Evolutionary conservation across 2,113 vertebrate genomes (phyloP).

Genomic region (Cathartes aura): DNA sequence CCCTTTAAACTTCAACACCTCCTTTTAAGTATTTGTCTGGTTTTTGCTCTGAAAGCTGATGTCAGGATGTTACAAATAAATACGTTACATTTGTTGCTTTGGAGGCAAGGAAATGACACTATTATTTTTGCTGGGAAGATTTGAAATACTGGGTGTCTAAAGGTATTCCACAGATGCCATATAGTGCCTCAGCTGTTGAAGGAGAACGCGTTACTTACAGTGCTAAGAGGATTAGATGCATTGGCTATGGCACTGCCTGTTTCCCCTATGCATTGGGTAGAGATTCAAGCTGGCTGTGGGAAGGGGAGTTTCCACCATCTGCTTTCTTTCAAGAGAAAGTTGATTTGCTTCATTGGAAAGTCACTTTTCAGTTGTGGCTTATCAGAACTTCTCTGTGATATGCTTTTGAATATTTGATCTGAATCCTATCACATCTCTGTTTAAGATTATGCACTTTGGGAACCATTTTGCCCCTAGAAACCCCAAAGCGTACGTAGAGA

Average conservation of each 20-base stretch:
- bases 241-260: neutral
- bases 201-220: neutral
- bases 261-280: neutral
- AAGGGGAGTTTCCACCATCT: neutral
- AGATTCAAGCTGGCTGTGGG: neutral
- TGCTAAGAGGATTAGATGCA: neutral
- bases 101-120: neutral
- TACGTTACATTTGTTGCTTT: neutral
- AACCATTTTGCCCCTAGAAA: neutral
- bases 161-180: neutral
- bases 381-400: neutral
- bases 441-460: neutral
- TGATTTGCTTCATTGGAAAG: neutral
- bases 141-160: conserved; percentile 17
- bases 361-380: neutral
- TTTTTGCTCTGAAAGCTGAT: neutral
- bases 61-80: neutral
- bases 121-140: neutral
- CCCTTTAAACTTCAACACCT: neutral
- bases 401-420: neutral
- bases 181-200: neutral
- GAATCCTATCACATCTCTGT: neutral
- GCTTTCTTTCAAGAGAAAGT: neutral
- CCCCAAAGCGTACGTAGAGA: rapidly evolving
- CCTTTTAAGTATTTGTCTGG: neutral